These are phyloP conservation scores for Patella caerulea DNA, from an alignment of 2,888 invertebrate species.

Conservation along the genomic window DNA sequence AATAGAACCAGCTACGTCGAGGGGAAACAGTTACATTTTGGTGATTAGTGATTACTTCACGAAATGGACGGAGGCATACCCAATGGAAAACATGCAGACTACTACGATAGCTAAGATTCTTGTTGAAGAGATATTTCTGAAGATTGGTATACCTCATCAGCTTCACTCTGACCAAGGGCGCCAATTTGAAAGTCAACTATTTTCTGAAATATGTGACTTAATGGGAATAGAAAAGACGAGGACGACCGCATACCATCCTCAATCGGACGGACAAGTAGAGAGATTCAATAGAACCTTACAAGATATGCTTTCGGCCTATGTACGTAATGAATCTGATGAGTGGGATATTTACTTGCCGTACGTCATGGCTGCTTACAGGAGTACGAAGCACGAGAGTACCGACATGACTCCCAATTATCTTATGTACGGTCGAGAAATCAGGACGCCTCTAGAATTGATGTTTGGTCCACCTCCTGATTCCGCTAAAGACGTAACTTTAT, in stretches of 20 bases:
- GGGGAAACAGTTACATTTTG: conserved; percentile 25
- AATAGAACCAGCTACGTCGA: conserved; percentile 15
- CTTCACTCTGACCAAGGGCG: conserved; percentile 34
- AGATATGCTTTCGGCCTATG: conserved; percentile 28
- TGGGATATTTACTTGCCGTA: conserved; percentile 33
- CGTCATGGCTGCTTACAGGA: conserved; percentile 33
- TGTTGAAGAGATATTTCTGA: conserved; percentile 27
- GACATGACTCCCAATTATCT: conserved; percentile 26
- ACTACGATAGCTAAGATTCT: conserved; percentile 25
- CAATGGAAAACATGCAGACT: background rate
- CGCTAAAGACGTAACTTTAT: background rate
- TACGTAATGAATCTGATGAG: conserved; percentile 27
- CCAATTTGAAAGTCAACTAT: conserved; percentile 35
- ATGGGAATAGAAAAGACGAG: conserved; percentile 30
- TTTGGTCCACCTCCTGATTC: conserved; percentile 18
- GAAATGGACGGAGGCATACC: background rate
- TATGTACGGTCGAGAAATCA: conserved; percentile 20
- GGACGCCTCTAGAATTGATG: conserved; percentile 31
- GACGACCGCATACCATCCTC: conserved; percentile 4
- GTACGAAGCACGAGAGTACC: conserved; percentile 30
- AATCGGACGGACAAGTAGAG: conserved; percentile 31
- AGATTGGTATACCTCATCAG: conserved; percentile 28
- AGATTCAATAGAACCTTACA: conserved; percentile 28
- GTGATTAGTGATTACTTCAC: background rate
- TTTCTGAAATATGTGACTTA: conserved; percentile 31